These are phyloP conservation scores for Zophobas atratus DNA, from an alignment of 1,140 invertebrate genomes.

Conservation along the genomic window DNA sequence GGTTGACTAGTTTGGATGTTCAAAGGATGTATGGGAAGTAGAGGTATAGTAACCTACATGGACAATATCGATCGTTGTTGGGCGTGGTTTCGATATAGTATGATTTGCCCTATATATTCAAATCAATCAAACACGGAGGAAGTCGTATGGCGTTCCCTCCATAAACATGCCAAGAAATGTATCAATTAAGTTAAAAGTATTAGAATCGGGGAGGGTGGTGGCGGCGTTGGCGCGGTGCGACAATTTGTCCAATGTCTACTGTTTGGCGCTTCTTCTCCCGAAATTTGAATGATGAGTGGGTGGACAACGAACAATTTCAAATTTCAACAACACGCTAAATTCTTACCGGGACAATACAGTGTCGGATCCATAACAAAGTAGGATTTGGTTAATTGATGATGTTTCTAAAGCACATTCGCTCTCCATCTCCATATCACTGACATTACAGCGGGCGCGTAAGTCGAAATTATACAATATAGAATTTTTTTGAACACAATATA, in stretches of 20 bases:
- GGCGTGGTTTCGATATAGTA: constrained; percentile 47
- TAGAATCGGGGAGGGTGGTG: background rate
- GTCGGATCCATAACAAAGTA: constrained; percentile 49
- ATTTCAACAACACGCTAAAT: background rate
- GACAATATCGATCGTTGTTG: constrained; percentile 48
- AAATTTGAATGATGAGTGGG: constrained; percentile 45
- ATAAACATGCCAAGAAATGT: constrained; percentile 2
- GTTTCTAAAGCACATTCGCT: constrained; percentile 42
- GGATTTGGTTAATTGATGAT: constrained; percentile 37
- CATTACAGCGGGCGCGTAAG: constrained; percentile 39
- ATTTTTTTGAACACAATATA: constrained; percentile 43
- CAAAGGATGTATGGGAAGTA: constrained; percentile 47
- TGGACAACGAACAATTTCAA: constrained; percentile 13
- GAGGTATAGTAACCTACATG: constrained; percentile 52
- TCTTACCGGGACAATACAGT: constrained; percentile 49
- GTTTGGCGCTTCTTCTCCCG: constrained; percentile 27
- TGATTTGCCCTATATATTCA: constrained; percentile 47
- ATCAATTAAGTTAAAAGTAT: constrained; percentile 17
- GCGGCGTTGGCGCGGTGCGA: constrained; percentile 35
- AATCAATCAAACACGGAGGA: constrained; percentile 46
- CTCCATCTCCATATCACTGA: constrained; percentile 48
- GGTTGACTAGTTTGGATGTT: constrained; percentile 49
- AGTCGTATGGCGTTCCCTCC: constrained; percentile 11
- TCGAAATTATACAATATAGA: constrained; percentile 10
- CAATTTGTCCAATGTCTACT: constrained; percentile 1